phyloP scores from a whole-genome alignment of 2,888 invertebrate species.

The Nineta flava region DNA sequence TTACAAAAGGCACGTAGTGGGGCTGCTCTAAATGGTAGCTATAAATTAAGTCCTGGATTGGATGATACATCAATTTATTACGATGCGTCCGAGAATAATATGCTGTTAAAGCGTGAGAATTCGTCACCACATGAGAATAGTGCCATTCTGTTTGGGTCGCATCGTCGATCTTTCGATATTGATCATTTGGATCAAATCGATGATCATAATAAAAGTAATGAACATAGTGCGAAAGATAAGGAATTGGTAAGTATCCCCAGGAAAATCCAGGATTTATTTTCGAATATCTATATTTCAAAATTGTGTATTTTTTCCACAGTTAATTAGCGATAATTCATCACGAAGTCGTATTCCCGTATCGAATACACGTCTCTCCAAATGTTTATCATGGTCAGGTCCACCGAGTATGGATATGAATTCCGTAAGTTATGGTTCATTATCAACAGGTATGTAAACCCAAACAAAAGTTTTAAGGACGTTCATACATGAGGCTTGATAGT shows the following conservation, averaged over 20 bases:
- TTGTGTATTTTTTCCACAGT: background rate
- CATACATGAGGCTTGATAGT: no score
- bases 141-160: no score
- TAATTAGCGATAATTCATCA: constrained; percentile 15
- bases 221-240: constrained; percentile 8
- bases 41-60: constrained; percentile 35
- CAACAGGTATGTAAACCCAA: background rate
- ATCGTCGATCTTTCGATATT: no score
- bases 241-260: constrained; percentile 8
- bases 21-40: constrained; percentile 4
- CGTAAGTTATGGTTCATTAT: constrained; percentile 1
- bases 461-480: background rate
- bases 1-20: constrained; percentile 1
- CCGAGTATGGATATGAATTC: constrained; percentile 7
- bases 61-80: constrained; percentile 68
- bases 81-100: constrained; percentile 53
- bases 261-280: no score
- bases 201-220: constrained; percentile 9
- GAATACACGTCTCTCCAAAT: constrained; percentile 39
- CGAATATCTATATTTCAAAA: no score
- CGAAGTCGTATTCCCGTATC: constrained; percentile 52
- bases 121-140: no score
- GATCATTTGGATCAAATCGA: no score
- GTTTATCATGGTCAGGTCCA: constrained; percentile 51
- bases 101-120: background rate